Evolutionary conservation across 2,888 invertebrate species (phyloP).

Genomic region (Galeopsomyia nigrocyanea): DNA sequence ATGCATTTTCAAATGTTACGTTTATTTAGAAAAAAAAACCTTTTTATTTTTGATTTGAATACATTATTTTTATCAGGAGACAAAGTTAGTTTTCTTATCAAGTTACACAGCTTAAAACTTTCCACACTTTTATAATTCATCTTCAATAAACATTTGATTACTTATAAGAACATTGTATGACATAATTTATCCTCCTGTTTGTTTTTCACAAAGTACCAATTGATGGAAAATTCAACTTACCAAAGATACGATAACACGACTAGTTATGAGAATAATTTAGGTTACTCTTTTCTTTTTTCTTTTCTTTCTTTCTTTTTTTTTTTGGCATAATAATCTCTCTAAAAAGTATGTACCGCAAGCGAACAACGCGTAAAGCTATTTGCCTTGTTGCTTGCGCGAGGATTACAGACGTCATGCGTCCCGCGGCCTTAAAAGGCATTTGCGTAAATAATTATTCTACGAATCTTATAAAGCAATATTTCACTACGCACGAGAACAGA

Average conservation of each 20-base stretch:
- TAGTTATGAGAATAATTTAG: too few species aligned
- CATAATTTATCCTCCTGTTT: neutral
- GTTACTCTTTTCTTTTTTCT: neutral
- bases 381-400: slow-evolving; percentile 15
- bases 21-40: too few species aligned
- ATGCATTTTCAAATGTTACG: too few species aligned
- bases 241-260: too few species aligned
- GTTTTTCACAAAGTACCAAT: neutral
- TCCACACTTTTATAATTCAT: neutral
- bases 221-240: neutral
- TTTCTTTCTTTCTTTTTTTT: neutral
- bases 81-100: too few species aligned
- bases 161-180: neutral
- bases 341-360: slow-evolving; percentile 5
- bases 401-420: slow-evolving; percentile 34
- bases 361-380: slow-evolving; percentile 12
- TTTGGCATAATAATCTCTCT: neutral
- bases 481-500: slow-evolving; percentile 54
- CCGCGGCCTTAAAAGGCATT: slow-evolving; percentile 55
- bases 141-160: slow-evolving; percentile 20
- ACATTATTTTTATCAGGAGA: too few species aligned
- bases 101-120: too few species aligned
- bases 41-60: too few species aligned
- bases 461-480: slow-evolving; percentile 61
- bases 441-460: slow-evolving; percentile 44